phyloP scores from a whole-genome alignment of 2,797 vertebrate species.

The Huso huso region DNA sequence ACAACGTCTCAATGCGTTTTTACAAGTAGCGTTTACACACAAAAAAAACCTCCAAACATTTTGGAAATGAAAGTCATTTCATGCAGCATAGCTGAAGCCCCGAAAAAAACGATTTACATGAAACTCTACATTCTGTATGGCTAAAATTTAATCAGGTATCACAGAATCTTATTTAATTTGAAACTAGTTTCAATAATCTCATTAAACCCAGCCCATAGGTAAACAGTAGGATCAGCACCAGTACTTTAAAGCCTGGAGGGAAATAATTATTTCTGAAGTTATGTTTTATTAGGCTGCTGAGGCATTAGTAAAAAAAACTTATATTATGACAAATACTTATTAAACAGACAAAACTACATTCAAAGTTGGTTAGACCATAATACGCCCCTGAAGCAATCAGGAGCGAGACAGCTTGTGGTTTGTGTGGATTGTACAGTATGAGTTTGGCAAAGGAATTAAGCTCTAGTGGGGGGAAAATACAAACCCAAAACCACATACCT shows the following conservation, averaged over 20 bases:
- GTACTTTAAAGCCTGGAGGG: not conserved
- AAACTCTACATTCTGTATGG: no score
- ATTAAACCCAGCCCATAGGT: no score
- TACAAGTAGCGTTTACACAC: not conserved
- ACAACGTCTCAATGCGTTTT: not conserved
- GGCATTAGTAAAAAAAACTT: slow-evolving; percentile 6
- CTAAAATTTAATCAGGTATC: no score
- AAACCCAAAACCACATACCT: slow-evolving; percentile 54
- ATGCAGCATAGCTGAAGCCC: no score
- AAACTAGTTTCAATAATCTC: no score
- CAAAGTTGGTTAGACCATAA: slow-evolving; percentile 10
- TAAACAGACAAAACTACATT: slow-evolving; percentile 14
- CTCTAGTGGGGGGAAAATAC: slow-evolving; percentile 10
- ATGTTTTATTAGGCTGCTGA: slow-evolving; percentile 11
- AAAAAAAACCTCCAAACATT: not conserved
- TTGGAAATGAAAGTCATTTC: no score
- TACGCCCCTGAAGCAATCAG: slow-evolving; percentile 6
- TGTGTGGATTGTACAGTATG: not conserved
- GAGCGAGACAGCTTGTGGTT: not conserved
- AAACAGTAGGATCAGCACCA: no score
- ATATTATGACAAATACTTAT: slow-evolving; percentile 7
- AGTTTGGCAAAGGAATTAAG: not conserved
- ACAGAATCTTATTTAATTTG: no score
- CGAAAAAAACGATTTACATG: no score
- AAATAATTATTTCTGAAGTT: slow-evolving; percentile 1